Evolutionary conservation across 2,113 vertebrate species (phyloP), one percentile per base, ranked within the genome.

Genomic region (Eptesicus fuscus): DNA sequence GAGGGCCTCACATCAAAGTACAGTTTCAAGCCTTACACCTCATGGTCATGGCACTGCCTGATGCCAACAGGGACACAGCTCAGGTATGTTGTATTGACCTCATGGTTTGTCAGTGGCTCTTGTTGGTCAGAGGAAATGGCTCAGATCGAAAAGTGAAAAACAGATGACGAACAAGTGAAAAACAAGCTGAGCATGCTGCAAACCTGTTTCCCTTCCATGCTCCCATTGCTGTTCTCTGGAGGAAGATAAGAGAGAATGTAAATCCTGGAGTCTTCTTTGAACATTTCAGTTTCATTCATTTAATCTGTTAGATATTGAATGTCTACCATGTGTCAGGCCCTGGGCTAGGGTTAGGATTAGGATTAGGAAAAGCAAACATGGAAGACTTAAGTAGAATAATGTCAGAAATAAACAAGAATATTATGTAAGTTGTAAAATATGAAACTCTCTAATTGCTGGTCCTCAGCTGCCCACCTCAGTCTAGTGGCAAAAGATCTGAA

Each of bases 11-110:
- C 44, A 97, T 98, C 97, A 98, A 98, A 97, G 98, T 99, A 74
- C 99, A 99, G 93, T 97, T 99, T 71, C 99, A 99, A 97, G 99
- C 99, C 95, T 98, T 99, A 92, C 99, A 99, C 97, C 98, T 99
- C 78, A 98, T 99, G 98, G 97, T 99, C 51, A 98, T 99, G 98
- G 97, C 99, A 61, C 98, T 99, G 95, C 99, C 99, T 69, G 99
- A 99, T 88, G 98, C 98, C 83, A 99, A 99, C 98, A 98, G 99
- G 97, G 98, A 99, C 96, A 98, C 98, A 37, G 99, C 99, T 74
- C 99, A 99, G 98, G 99, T 99, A 98, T 42, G 97, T 96, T 59
- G 23, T 77, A 32, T 12, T 0, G 78, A 42, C 94, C 37, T 53
- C 79, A 25, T 17, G 4, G 53, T 74, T 94, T 88, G 23, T 83